A percentile compares a stretch with the other conserved stretches of the same genome.
These are phyloP conservation scores for Megaleporinus macrocephalus DNA, from an alignment of 2,113 vertebrate genomes.

Conservation along the genomic window DNA sequence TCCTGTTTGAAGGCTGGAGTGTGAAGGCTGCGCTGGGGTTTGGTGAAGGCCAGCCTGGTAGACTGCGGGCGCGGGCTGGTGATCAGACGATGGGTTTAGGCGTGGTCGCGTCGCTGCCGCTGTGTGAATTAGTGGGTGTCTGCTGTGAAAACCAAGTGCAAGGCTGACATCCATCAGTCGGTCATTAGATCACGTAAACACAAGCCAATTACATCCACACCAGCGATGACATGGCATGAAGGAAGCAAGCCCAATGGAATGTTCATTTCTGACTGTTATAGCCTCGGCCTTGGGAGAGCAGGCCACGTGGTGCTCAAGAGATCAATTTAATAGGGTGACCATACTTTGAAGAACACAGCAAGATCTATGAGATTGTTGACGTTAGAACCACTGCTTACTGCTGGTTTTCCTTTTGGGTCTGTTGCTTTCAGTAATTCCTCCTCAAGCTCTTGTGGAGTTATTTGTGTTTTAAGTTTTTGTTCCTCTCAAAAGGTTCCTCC, in stretches of 20 bases:
- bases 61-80: constrained; percentile 1
- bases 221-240: neutral
- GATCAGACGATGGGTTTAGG: constrained; percentile 38
- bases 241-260: neutral
- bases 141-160: neutral
- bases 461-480: too few species aligned
- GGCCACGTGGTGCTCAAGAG: too few species aligned
- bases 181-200: constrained; percentile 1
- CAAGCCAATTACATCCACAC: neutral
- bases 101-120: constrained; percentile 38
- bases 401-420: too few species aligned
- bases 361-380: too few species aligned
- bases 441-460: too few species aligned
- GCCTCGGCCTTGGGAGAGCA: too few species aligned
- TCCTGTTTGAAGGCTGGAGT: constrained; percentile 60
- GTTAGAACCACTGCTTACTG: too few species aligned
- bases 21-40: constrained; percentile 46
- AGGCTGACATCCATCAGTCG: constrained; percentile 12
- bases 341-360: too few species aligned
- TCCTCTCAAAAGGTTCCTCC: too few species aligned
- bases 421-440: too few species aligned
- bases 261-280: neutral
- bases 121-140: constrained; percentile 46
- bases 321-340: too few species aligned
- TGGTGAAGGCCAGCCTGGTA: constrained; percentile 26